Base-by-base conservation (phyloP, 2,888 invertebrate genomes). In the Siphlonurus alternatus region DNA sequence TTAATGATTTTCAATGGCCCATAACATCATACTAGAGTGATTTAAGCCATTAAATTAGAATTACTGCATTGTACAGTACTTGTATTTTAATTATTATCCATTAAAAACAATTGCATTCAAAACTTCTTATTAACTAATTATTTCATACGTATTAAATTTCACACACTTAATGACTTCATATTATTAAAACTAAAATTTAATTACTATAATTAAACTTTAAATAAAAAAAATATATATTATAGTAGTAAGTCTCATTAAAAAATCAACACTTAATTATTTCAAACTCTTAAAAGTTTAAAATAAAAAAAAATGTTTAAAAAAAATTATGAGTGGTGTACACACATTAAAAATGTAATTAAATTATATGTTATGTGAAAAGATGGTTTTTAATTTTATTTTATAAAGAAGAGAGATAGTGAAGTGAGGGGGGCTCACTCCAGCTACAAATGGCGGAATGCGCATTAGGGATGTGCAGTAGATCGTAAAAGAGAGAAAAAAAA, bases 381-480 rank as follows among this genome's bases (percentile, higher is more conserved):
- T 22, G 56, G 5, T 56, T 56, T 56, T 56, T 56, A 56, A 56
- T 56, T 56, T 56, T 56, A 18, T 20, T 56, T n/a, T 22, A 56
- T 22, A 56, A 38, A 38, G 15, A 38, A 38, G 15, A 38, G 38
- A 10, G 15, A 10, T 38, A 10, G 15, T 38, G 15, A 38, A 38
- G 15, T 10, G 38, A 38, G 38, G 38, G 38, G 38, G 38, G 15
- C 15, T n/a, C n/a, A n/a, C n/a, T n/a, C 5, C 5, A 10, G 15
- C 38, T 56, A 56, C 7, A 56, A n/a, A 56, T 56, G 56, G 56
- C 56, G n/a, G 56, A 20, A 56, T 56, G 56, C 56, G 56, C 56
- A 56, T 20, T 56, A 10, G 20, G 7, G 56, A 56, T 56, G 56
- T 56, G 56, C 56, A 22, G 56, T 56, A 22, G 56, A 7, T 56